Evolutionary conservation across 2,888 invertebrate species (phyloP).

Genomic region (Leptinotarsa juncta): DNA sequence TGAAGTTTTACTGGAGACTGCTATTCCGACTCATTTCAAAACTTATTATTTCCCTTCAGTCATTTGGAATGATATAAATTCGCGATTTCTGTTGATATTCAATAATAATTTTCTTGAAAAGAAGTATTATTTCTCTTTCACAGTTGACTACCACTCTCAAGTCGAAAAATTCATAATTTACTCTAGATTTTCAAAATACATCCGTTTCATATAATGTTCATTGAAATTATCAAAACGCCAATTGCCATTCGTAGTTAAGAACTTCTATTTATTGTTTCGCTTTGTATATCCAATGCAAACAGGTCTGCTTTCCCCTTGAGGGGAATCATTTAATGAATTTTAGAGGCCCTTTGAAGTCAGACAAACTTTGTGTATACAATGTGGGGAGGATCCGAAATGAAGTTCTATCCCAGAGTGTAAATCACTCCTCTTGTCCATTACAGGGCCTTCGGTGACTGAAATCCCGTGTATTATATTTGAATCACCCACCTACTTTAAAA

Average conservation of each 20-base stretch:
- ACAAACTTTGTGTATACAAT: slow-evolving; percentile 21
- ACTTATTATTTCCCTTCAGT: too few species aligned
- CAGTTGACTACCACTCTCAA: too few species aligned
- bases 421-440: slow-evolving; percentile 21
- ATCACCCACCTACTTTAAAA: neutral
- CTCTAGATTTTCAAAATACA: too few species aligned
- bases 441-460: neutral
- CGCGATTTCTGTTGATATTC: too few species aligned
- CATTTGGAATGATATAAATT: too few species aligned
- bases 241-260: neutral
- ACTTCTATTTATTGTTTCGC: slow-evolving; percentile 13
- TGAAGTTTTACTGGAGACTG: too few species aligned
- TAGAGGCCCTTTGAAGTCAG: slow-evolving; percentile 23
- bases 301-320: slow-evolving; percentile 7
- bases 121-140: too few species aligned
- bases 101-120: too few species aligned
- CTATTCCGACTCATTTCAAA: too few species aligned
- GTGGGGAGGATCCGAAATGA: slow-evolving; percentile 24
- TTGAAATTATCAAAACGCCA: neutral
- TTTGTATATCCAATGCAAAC: slow-evolving; percentile 16
- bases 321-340: slow-evolving; percentile 25
- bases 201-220: neutral
- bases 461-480: slow-evolving; percentile 9
- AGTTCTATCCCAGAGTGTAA: slow-evolving; percentile 23
- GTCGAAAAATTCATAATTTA: too few species aligned